Percentiles rank a stretch among this genome's conserved stretches.
Evolutionary conservation across 2,888 invertebrate species (phyloP).

Genomic region (Cerceris ruficornis): DNA sequence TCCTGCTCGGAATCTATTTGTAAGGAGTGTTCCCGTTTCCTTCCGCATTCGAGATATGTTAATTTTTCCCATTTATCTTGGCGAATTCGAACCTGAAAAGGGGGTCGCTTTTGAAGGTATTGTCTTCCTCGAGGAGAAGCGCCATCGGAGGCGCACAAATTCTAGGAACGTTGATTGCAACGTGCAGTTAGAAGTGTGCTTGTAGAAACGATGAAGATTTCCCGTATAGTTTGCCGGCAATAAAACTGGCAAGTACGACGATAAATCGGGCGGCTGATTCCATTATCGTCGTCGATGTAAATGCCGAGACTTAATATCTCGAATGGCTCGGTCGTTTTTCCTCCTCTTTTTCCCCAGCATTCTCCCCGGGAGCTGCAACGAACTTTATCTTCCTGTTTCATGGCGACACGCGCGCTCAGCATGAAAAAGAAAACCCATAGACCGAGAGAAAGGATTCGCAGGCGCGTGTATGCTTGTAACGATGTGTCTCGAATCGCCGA

Average conservation of each 20-base stretch:
- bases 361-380: background rate
- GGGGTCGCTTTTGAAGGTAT: too few species aligned
- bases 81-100: background rate
- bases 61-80: constrained; percentile 27
- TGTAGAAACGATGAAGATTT: too few species aligned
- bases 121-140: too few species aligned
- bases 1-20: constrained; percentile 28
- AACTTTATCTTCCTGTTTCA: constrained; percentile 29
- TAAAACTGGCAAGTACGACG: too few species aligned
- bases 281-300: background rate
- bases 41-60: constrained; percentile 38
- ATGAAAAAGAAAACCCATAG: constrained; percentile 1
- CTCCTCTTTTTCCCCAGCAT: background rate
- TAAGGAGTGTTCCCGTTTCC: constrained; percentile 39
- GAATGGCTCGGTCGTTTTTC: background rate
- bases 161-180: too few species aligned
- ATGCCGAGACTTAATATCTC: background rate
- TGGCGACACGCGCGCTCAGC: constrained; percentile 12
- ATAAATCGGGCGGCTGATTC: background rate
- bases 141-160: too few species aligned
- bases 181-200: too few species aligned
- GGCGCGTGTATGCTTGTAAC: background rate
- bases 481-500: too few species aligned
- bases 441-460: background rate
- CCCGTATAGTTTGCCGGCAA: too few species aligned